Percentiles rank a stretch among this genome's conserved stretches.
Conservation (phyloP, 1,140 invertebrate genomes). For the Zaprionus gabonicus region DNA sequence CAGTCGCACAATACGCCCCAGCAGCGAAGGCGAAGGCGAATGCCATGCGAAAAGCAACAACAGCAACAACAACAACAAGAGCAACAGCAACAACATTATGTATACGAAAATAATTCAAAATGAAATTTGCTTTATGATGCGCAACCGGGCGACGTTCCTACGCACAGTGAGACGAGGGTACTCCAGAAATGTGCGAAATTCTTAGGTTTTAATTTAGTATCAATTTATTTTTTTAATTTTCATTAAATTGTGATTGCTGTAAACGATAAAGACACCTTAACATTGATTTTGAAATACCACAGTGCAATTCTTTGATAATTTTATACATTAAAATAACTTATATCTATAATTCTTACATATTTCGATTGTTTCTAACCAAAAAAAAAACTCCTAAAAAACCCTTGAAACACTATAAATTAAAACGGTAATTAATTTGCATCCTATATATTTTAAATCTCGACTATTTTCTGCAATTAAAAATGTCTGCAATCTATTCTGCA, state of each 20-base stretch:
- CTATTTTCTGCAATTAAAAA: no score
- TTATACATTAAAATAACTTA: no score
- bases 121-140: constrained; percentile 84
- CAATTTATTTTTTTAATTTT: background rate
- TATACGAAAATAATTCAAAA: constrained; percentile 84
- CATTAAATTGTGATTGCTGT: background rate
- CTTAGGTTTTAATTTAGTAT: no score
- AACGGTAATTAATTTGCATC: no score
- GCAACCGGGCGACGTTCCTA: constrained; percentile 75
- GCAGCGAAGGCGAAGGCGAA: constrained; percentile 42
- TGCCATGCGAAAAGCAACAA: constrained; percentile 38
- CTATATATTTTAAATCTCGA: no score
- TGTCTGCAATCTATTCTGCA: background rate
- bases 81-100: constrained; percentile 54
- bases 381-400: no score
- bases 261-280: background rate
- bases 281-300: background rate
- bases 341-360: no score
- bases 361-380: no score
- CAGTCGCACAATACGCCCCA: constrained; percentile 68
- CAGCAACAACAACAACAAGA: constrained; percentile 32
- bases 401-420: no score
- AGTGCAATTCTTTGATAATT: no score
- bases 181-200: background rate
- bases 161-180: constrained; percentile 50